These are phyloP conservation scores for Thymelicus sylvestris DNA, from an alignment of 2,888 invertebrate species.

Conservation along the genomic window DNA sequence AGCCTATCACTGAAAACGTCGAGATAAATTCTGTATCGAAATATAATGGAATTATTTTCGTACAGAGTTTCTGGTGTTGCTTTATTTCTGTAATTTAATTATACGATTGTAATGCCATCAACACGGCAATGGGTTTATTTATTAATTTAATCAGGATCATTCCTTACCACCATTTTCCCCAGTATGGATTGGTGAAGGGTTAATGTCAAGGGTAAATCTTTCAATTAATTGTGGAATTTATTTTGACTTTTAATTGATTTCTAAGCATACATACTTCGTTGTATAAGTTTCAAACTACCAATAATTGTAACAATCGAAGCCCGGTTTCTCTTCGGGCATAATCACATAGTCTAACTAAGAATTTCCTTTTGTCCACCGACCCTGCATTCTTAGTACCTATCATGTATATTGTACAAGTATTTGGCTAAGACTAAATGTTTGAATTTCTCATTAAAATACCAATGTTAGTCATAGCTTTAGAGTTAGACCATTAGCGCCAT, in stretches of 20 bases:
- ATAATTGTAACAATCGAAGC: slow-evolving; percentile 2
- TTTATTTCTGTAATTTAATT: neutral
- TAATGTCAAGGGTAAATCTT: too few relatives aligned
- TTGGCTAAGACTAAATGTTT: neutral
- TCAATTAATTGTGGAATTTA: too few relatives aligned
- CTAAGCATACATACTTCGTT: neutral
- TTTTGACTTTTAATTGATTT: too few relatives aligned
- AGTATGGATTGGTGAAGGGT: too few relatives aligned
- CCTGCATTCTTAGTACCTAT: neutral
- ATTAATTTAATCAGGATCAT: too few relatives aligned
- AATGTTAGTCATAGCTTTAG: slow-evolving; percentile 14
- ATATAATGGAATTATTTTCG: slow-evolving; percentile 38
- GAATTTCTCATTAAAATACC: slow-evolving; percentile 22
- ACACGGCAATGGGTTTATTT: too few relatives aligned
- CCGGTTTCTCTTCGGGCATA: neutral
- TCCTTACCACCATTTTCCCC: too few relatives aligned
- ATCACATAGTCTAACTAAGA: neutral
- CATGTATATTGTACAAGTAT: neutral
- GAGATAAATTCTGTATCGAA: slow-evolving; percentile 44
- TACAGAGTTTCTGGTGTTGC: slow-evolving; percentile 19
- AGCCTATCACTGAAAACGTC: slow-evolving; percentile 43
- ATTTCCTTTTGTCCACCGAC: slow-evolving; percentile 9
- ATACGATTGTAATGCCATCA: too few relatives aligned
- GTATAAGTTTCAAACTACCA: neutral
- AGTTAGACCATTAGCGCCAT: neutral